phyloP scores from a whole-genome alignment of 2,113 vertebrate species.

The Scolopax mira region DNA sequence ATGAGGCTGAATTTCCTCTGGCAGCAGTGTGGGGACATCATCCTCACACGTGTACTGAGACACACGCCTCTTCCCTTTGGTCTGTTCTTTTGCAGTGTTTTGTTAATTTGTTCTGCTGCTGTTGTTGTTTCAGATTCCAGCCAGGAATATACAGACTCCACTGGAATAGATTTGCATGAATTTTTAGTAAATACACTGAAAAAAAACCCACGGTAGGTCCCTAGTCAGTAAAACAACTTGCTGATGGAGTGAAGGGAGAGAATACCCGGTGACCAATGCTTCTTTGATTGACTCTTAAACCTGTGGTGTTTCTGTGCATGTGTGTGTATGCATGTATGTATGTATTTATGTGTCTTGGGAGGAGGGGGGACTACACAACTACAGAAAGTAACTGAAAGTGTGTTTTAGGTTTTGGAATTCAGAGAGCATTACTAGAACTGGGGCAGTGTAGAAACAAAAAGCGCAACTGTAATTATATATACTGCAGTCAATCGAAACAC shows the following conservation, averaged over 20 bases:
- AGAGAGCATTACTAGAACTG: not conserved
- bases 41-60: not conserved
- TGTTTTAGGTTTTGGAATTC: not conserved
- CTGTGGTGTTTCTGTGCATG: not conserved
- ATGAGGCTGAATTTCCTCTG: not conserved
- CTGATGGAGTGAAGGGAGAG: not conserved
- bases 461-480: not conserved
- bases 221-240: slow-evolving; percentile 68
- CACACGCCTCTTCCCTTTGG: not conserved
- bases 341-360: not conserved
- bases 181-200: slow-evolving; percentile 99
- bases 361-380: not conserved
- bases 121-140: slow-evolving; percentile 86
- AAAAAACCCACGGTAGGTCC: slow-evolving; percentile 97
- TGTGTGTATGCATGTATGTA: not conserved
- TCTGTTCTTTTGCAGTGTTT: not conserved
- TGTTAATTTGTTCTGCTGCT: slow-evolving; percentile 39
- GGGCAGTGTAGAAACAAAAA: not conserved
- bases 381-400: not conserved
- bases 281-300: not conserved
- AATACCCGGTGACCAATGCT: not conserved
- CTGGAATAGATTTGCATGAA: slow-evolving; percentile 98
- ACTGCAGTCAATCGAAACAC: not conserved
- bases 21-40: not conserved
- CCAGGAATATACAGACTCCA: slow-evolving; percentile 99